phyloP scores from a whole-genome alignment of 2,888 invertebrate species.

The Nesidiocoris tenuis region DNA sequence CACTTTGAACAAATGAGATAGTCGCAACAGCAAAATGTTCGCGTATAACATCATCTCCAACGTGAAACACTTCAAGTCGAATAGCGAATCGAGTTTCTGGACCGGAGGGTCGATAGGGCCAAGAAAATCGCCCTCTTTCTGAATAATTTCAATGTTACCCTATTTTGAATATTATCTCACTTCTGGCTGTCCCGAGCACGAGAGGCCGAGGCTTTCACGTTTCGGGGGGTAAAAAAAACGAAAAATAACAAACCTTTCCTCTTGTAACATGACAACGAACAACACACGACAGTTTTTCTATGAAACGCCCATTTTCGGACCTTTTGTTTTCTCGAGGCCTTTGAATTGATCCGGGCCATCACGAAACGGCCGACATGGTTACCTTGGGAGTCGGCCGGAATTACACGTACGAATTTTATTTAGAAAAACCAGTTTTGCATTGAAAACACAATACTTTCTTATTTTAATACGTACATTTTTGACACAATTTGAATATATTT shows the following conservation, averaged over 20 bases:
- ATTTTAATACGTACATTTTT: no score
- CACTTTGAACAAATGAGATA: no score
- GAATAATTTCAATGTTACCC: slow-evolving; percentile 23
- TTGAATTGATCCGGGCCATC: background rate
- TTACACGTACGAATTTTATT: no score
- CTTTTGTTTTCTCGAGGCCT: background rate
- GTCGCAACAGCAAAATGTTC: no score
- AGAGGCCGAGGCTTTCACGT: background rate
- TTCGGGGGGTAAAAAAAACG: background rate
- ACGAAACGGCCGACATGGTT: background rate
- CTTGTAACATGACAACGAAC: slow-evolving; percentile 16
- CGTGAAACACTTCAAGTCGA: no score
- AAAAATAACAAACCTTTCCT: slow-evolving; percentile 24
- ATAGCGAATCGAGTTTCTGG: no score
- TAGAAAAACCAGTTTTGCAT: no score
- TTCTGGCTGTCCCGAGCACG: slow-evolving; percentile 3
- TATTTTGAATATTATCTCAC: slow-evolving; percentile 26
- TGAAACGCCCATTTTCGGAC: background rate
- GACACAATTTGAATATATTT: no score
- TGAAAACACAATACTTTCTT: no score
- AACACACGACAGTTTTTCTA: slow-evolving; percentile 23
- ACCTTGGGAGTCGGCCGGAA: no score
- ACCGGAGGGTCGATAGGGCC: no score
- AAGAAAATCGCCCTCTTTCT: background rate
- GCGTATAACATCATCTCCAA: no score